These are phyloP conservation scores for Ruditapes philippinarum DNA, from an alignment of 1,140 invertebrate genomes.

Conservation along the genomic window DNA sequence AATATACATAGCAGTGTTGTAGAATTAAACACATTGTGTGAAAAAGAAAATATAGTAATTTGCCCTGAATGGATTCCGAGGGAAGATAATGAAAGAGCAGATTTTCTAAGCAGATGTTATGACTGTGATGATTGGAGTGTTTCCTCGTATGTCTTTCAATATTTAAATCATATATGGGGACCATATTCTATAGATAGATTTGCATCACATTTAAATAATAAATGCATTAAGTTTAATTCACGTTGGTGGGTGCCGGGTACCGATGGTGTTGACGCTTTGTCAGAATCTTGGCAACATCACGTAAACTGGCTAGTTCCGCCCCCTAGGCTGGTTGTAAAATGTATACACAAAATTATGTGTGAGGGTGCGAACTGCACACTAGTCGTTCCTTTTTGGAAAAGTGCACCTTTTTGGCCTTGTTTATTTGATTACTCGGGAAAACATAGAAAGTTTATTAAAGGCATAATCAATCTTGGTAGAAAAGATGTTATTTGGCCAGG, in stretches of 20 bases:
- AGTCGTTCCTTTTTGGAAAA: no score
- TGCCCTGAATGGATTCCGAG: constrained; percentile 51
- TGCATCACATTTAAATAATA: no score
- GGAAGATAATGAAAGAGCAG: constrained; percentile 11
- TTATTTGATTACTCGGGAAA: background rate
- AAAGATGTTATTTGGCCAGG: background rate
- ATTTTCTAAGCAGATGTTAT: constrained; percentile 29
- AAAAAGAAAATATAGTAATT: background rate
- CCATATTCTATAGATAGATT: no score
- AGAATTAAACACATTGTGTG: constrained; percentile 5
- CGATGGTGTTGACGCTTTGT: no score
- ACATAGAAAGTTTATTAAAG: background rate
- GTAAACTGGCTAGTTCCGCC: no score
- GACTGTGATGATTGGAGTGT: constrained; percentile 61
- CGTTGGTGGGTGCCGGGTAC: no score
- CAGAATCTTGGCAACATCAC: no score
- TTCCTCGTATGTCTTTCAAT: background rate
- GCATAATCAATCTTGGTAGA: background rate
- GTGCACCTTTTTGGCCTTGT: background rate
- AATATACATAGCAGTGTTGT: background rate
- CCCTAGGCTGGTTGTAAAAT: no score
- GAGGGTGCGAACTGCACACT: constrained; percentile 9
- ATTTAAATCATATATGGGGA: constrained; percentile 1
- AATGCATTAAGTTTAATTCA: no score
- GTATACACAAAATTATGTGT: background rate